Evolutionary conservation across 2,888 invertebrate species (phyloP), one percentile per base, ranked within the genome.

Genomic region (Rhamnusium bicolor): DNA sequence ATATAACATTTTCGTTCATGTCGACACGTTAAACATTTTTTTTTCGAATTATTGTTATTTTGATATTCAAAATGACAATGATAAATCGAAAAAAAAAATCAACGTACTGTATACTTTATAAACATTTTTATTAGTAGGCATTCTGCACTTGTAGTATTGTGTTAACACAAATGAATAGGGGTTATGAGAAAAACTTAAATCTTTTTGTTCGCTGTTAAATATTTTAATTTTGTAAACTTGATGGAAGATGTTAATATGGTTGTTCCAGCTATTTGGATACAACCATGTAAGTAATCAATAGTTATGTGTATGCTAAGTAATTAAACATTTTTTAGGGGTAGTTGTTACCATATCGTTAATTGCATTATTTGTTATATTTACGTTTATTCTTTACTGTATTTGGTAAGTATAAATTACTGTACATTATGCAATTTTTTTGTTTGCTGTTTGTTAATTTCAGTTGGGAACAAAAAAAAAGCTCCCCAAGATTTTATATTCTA

Each of bases 301-400:
- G 0, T 2, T 10, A 40, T 40, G n/a, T 2, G 12, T 40, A 40
- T 40, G n/a, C 12, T 12, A 40, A 40, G 32, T 29, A 32, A 32
- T n/a, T 40, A 40, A 40, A 12, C 4, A 21, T 49, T 66, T 75
- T 75, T 58, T 71, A 75, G 75, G 75, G 75, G 54, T 75, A 29
- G 27, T 27, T 19, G 46, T 62, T 53, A 46, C 49, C 21, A 27
- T 75, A 7, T 56, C 73, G 2, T 51, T 68, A 19, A 69, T 58
- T 69, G 51, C 60, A 29, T 18, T 71, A 29, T 58, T 73, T 32
- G 66, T 69, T 62, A 29, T 73, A n/a, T 60, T 72, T 58, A 65
- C 66, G 7, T 46, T 73, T 18, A 16, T 73, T 27, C 16, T 73
- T 67, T 75, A 65, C 29, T 75, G 73, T 68, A 32, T 62, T 51